phyloP scores from a whole-genome alignment of 2,797 vertebrate species.

The Zalophus californianus region DNA sequence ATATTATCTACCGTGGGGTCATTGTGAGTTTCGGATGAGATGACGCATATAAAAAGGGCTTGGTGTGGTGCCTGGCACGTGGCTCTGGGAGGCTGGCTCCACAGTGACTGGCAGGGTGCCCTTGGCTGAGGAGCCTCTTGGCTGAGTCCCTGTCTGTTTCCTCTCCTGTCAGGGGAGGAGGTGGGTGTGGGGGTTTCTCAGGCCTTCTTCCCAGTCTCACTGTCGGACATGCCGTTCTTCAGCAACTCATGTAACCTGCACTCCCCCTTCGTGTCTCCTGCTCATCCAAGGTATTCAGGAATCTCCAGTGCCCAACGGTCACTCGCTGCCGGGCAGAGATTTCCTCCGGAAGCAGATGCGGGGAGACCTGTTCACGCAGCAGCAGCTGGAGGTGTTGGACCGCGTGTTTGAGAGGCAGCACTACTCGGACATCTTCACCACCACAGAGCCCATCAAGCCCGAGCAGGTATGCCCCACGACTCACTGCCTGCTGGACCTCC shows the following conservation, averaged over 20 bases:
- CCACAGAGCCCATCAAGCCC: slow-evolving; percentile 94
- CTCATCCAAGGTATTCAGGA: slow-evolving; percentile 94
- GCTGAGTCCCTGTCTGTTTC: not conserved
- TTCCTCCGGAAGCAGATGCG: slow-evolving; percentile 99
- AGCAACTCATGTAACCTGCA: not conserved
- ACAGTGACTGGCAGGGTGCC: not conserved
- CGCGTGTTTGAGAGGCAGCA: slow-evolving; percentile 97
- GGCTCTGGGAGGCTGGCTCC: not conserved
- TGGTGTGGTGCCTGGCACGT: rapidly evolving
- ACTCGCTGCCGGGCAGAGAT: slow-evolving; percentile 96
- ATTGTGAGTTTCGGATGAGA: not conserved
- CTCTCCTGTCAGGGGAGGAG: not conserved
- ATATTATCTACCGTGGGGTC: not conserved
- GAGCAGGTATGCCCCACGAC: slow-evolving; percentile 90
- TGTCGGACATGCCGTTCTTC: not conserved
- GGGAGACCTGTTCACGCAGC: slow-evolving; percentile 98
- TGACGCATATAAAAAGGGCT: not conserved
- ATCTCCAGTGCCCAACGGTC: slow-evolving; percentile 96
- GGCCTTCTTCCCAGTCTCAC: not conserved
- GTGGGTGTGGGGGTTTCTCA: not conserved
- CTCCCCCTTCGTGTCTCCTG: slow-evolving; percentile 74
- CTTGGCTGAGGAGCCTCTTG: not conserved
- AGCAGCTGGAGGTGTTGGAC: slow-evolving; percentile 99
- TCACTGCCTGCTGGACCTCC: not conserved
- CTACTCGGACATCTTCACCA: slow-evolving; percentile 95